Conservation (phyloP, 2,797 vertebrate genomes). For the Centropyge bicolor region DNA sequence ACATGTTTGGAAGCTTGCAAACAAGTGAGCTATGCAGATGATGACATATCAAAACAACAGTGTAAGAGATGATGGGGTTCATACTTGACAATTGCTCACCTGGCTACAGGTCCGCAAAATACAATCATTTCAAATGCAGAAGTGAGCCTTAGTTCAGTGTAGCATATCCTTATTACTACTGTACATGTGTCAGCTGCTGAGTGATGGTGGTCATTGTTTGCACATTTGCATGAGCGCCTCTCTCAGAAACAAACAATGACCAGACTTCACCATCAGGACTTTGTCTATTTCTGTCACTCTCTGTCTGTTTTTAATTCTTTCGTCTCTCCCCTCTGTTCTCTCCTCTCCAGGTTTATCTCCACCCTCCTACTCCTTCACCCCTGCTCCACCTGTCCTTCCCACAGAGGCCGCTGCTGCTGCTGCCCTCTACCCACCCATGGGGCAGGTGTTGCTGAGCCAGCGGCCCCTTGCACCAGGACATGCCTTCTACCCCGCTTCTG, state of each 20-base stretch:
- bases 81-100: not conserved
- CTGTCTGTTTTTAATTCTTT: constrained; percentile 38
- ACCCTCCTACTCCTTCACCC: constrained; percentile 91
- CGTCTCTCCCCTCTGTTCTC: constrained; percentile 31
- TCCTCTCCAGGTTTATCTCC: constrained; percentile 90
- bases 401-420: constrained; percentile 89
- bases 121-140: not conserved
- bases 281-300: constrained; percentile 9
- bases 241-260: constrained; percentile 71
- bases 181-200: constrained; percentile 22
- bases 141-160: not conserved
- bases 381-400: constrained; percentile 89
- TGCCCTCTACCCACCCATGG: constrained; percentile 89
- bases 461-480: constrained; percentile 86
- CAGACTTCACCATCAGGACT: constrained; percentile 23
- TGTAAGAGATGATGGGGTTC: not conserved
- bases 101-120: not conserved
- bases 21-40: not conserved
- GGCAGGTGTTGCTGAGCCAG: constrained; percentile 89
- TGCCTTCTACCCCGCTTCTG: constrained; percentile 91
- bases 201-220: constrained; percentile 72
- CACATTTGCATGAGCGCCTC: constrained; percentile 74
- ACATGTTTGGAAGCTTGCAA: not conserved
- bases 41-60: not conserved
- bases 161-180: not conserved